These are phyloP conservation scores for Asteroscopus sphinx DNA, from an alignment of 2,888 invertebrate species.

Conservation along the genomic window DNA sequence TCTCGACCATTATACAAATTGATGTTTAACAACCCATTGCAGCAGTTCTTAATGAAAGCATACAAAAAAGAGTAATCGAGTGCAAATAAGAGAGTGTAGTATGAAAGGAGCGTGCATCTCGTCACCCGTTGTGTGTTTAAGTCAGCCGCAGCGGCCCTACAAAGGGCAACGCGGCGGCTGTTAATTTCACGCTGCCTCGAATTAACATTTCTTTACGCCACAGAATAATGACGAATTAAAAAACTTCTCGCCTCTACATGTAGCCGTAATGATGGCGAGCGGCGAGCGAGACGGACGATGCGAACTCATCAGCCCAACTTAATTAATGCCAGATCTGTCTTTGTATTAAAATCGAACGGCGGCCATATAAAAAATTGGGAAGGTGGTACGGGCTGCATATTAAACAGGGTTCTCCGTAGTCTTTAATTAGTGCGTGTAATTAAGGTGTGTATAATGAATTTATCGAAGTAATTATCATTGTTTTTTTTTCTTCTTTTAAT, in stretches of 20 bases:
- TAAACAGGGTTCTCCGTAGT: constrained; percentile 62
- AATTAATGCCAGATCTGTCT: constrained; percentile 89
- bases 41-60: constrained; percentile 82
- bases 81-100: constrained; percentile 87
- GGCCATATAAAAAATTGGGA: constrained; percentile 63
- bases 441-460: constrained; percentile 45
- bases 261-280: constrained; percentile 84
- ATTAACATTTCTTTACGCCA: constrained; percentile 91
- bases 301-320: constrained; percentile 87
- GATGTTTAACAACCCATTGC: constrained; percentile 82
- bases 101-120: constrained; percentile 82
- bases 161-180: constrained; percentile 87
- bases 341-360: constrained; percentile 86
- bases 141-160: constrained; percentile 85
- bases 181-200: constrained; percentile 90
- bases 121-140: constrained; percentile 90
- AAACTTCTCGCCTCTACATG: constrained; percentile 87
- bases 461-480: constrained; percentile 29
- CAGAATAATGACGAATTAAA: constrained; percentile 90
- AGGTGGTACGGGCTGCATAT: constrained; percentile 54
- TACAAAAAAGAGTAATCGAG: constrained; percentile 84
- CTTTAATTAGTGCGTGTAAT: constrained; percentile 53
- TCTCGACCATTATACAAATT: constrained; percentile 79
- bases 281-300: constrained; percentile 74
- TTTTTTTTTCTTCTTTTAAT: constrained; percentile 24